Evolutionary conservation across 2,113 vertebrate genomes (phyloP).

Genomic region (Cebus imitator): DNA sequence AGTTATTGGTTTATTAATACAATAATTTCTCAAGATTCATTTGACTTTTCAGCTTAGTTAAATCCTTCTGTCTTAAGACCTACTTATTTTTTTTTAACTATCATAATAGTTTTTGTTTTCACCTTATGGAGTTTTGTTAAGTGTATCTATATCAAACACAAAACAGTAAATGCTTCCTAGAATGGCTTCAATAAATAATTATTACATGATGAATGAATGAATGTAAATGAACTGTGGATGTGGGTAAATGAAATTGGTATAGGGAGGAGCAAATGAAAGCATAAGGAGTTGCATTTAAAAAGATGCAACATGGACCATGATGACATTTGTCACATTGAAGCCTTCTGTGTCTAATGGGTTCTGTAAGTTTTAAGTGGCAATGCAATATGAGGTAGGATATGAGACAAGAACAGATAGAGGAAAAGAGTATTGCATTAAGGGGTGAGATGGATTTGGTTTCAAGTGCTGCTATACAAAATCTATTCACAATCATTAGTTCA

Average conservation of each 20-base stretch:
- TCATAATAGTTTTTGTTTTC: background rate
- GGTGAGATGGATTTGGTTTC: background rate
- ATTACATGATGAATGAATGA: background rate
- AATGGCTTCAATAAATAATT: background rate
- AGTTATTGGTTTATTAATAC: background rate
- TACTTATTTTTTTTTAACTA: background rate
- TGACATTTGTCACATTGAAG: background rate
- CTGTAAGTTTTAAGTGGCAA: background rate
- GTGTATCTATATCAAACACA: background rate
- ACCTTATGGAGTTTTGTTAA: background rate
- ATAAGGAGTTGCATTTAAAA: background rate
- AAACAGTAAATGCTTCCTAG: background rate
- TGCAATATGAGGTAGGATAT: background rate
- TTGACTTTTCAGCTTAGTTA: background rate
- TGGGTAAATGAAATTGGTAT: background rate
- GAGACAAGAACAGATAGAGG: too few species aligned
- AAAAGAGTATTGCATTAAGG: background rate
- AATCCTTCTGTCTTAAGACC: background rate
- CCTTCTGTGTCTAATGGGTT: background rate
- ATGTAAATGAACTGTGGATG: too few species aligned
- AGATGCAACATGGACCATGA: background rate
- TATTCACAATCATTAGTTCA: background rate
- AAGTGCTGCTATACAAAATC: background rate
- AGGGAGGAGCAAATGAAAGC: background rate
- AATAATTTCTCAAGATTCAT: background rate